Base-by-base conservation (phyloP, 2,113 vertebrate genomes). In the Dicrurus megarhynchus region DNA sequence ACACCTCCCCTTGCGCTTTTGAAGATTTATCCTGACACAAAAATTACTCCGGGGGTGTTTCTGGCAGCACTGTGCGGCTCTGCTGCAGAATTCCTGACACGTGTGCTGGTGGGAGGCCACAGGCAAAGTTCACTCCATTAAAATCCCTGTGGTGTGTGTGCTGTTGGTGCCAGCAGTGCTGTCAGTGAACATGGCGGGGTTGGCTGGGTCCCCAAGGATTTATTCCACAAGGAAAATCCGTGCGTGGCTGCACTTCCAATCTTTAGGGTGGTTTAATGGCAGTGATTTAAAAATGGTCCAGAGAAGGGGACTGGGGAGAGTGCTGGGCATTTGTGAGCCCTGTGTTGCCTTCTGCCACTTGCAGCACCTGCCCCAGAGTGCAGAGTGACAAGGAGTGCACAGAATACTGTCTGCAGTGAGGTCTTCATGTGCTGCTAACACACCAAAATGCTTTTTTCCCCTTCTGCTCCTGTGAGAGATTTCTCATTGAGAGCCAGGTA, bases 291-390 rank as follows among this genome's bases (percentile, higher is more conserved):
- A 84, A 90, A 71, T 77, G 71, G 59, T 35, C 82, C 64, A 52
- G 30, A 33, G 55, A 22, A 44, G 55, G 82, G 28, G 57, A 13
- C 0, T 35, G 35, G 19, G 32, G 84, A 64, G 81, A n/a, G 61
- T 37, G 94, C 90, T 94, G 96, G 93, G 13, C 93, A 6, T 67
- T 81, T 91, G 68, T 71, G 70, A 73, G 70, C 65, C 78, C 67
- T 1, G 1, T 32, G 60, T 55, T 74, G 63, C 69, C 22, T 47
- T 63, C 41, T 94, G 82, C 77, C 69, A 1, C 41, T 80, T 27
- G 60, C 32, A 21, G 82, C 59, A 63, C 56, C 75, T 6, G 33
- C 67, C 56, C 16, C 44, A 10, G 61, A 37, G 61, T 10, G 5
- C 5, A 18, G 44, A 46, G 26, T 16, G 22, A 27, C 9, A 33